A percentile compares a stretch with the other conserved stretches of the same genome.
Evolutionary conservation across 1,140 invertebrate species (phyloP).

Genomic region (Propsilocerus akamusi): DNA sequence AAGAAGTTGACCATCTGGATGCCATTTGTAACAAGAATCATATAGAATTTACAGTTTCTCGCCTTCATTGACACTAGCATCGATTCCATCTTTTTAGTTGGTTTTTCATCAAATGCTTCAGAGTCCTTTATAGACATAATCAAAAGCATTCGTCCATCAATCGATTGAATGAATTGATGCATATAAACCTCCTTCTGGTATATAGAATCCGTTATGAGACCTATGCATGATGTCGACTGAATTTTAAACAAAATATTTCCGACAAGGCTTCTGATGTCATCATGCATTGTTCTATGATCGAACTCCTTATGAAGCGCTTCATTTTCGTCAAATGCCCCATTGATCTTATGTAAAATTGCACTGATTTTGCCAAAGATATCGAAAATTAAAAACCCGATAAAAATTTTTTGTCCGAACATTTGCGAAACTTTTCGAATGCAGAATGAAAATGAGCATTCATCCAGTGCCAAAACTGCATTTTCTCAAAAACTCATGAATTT

Average conservation of each 20-base stretch:
- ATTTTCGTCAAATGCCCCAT: neutral
- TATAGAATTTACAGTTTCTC: conserved; percentile 45
- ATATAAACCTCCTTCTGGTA: neutral
- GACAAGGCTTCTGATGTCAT: neutral
- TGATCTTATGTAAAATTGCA: no score
- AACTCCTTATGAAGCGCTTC: neutral
- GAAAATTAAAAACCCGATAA: no score
- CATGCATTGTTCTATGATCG: neutral
- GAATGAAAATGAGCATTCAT: no score
- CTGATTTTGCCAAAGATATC: no score
- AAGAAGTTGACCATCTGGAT: conserved; percentile 42
- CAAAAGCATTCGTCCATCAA: neutral
- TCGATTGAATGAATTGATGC: neutral
- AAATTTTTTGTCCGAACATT: no score
- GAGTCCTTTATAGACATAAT: neutral
- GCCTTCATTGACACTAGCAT: conserved; percentile 34
- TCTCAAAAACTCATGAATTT: no score
- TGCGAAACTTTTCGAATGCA: no score
- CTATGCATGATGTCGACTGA: neutral
- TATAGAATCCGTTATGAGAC: neutral
- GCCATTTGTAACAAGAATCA: conserved; percentile 55
- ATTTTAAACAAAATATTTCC: neutral
- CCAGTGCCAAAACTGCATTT: no score
- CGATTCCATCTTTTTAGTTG: conserved; percentile 30
- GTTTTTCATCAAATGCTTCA: conserved; percentile 12